Evolutionary conservation across 2,113 vertebrate genomes (phyloP).

Genomic region (Tiliqua scincoides): DNA sequence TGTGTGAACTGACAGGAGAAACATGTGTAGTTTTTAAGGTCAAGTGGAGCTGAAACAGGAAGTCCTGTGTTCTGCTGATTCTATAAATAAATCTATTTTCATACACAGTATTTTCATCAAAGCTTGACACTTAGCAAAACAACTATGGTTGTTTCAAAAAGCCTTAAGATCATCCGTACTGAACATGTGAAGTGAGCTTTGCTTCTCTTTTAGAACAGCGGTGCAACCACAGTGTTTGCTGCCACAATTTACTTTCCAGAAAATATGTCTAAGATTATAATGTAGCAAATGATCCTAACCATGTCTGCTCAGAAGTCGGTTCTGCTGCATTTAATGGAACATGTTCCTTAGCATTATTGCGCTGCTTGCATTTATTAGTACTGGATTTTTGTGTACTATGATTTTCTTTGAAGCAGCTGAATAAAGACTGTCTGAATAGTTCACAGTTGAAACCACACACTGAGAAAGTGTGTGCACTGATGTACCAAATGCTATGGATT

Average conservation of each 20-base stretch:
- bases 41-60: conserved; percentile 65
- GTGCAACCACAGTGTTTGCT: not conserved
- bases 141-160: conserved; percentile 10
- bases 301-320: not conserved
- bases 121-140: not conserved
- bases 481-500: fast-evolving
- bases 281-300: not conserved
- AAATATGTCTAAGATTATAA: not conserved
- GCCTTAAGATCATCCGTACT: not conserved
- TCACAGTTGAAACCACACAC: not conserved
- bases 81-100: conserved; percentile 69
- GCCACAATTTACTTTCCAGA: not conserved
- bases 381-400: not conserved
- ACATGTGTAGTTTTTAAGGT: conserved; percentile 53
- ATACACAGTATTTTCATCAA: conserved; percentile 25
- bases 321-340: not conserved
- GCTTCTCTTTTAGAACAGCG: fast-evolving
- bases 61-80: conserved; percentile 44
- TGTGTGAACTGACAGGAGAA: conserved; percentile 37
- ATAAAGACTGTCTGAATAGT: not conserved
- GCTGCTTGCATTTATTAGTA: not conserved
- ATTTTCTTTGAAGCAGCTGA: conserved; percentile 43
- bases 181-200: not conserved
- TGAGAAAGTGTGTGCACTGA: not conserved
- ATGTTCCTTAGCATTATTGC: not conserved